Evolutionary conservation across 2,797 vertebrate genomes (phyloP).

Genomic region (Sebastiscus albofasciatus): DNA sequence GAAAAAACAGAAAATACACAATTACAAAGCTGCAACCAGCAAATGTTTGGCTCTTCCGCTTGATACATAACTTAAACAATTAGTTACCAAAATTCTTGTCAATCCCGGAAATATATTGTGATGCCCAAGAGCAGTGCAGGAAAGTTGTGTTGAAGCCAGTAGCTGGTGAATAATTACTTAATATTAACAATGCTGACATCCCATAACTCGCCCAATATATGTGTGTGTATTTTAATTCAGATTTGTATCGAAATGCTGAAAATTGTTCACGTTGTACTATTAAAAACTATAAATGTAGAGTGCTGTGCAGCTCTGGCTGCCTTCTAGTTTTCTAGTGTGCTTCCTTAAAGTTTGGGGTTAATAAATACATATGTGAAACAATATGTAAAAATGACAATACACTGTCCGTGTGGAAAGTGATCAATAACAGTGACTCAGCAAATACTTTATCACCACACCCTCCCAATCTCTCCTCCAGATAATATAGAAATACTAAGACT

Average conservation of each 20-base stretch:
- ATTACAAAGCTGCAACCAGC: too few relatives aligned
- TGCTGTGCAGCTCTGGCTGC: background rate
- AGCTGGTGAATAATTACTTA: background rate
- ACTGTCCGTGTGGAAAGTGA: background rate
- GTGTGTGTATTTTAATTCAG: background rate
- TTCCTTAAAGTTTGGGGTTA: background rate
- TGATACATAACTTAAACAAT: background rate
- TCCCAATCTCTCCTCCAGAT: background rate
- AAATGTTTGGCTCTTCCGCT: too few relatives aligned
- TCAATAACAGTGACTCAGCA: slow-evolving; percentile 4
- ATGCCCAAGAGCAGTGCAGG: background rate
- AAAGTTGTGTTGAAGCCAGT: background rate
- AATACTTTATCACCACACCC: background rate
- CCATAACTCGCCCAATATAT: background rate
- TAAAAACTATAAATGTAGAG: background rate
- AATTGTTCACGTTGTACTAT: background rate
- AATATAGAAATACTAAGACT: background rate
- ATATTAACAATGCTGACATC: background rate
- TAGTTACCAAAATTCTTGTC: too few relatives aligned
- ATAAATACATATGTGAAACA: background rate
- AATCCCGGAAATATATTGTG: too few relatives aligned
- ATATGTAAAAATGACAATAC: background rate
- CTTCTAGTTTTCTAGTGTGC: background rate
- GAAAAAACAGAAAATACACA: background rate
- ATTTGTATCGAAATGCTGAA: background rate